These are phyloP conservation scores for Drosophila flavopinicola DNA, from an alignment of 2,888 invertebrate genomes.

Conservation along the genomic window DNA sequence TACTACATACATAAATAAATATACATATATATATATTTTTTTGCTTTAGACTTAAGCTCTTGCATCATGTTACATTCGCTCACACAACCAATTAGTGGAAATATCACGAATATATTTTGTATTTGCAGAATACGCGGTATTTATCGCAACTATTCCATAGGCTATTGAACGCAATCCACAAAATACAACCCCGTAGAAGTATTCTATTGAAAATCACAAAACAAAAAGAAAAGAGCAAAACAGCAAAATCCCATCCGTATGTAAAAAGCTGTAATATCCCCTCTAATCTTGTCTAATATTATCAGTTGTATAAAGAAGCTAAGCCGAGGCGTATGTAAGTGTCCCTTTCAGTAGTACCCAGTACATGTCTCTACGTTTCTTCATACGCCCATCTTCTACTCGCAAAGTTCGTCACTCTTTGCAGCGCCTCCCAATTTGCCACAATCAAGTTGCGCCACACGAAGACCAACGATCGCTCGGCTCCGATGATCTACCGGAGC, in stretches of 20 bases:
- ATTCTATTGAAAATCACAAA: conserved; percentile 2
- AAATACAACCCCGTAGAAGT: conserved; percentile 23
- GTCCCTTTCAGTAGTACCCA: conserved; percentile 25
- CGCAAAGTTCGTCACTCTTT: conserved; percentile 58
- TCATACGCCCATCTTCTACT: conserved; percentile 16
- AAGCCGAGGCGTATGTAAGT: conserved; percentile 17
- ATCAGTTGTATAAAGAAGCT: conserved; percentile 12
- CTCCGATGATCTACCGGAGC: conserved; percentile 87
- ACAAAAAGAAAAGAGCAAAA: too few species aligned
- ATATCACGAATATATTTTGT: conserved; percentile 45
- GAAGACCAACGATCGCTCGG: conserved; percentile 93
- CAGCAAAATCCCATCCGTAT: conserved; percentile 17
- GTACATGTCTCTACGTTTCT: not conserved
- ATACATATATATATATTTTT: conserved; percentile 20
- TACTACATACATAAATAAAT: conserved; percentile 32
- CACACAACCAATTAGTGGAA: conserved; percentile 5
- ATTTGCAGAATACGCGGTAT: conserved; percentile 82
- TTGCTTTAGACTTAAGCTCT: conserved; percentile 29
- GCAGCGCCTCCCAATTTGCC: conserved; percentile 94
- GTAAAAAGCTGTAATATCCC: conserved; percentile 17
- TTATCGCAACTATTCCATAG: conserved; percentile 81
- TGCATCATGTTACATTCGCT: conserved; percentile 31
- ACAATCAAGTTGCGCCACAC: conserved; percentile 95
- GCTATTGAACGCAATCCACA: conserved; percentile 64
- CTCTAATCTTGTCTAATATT: not conserved